Evolutionary conservation across 2,888 invertebrate genomes (phyloP).

Genomic region (Pammene aurita): DNA sequence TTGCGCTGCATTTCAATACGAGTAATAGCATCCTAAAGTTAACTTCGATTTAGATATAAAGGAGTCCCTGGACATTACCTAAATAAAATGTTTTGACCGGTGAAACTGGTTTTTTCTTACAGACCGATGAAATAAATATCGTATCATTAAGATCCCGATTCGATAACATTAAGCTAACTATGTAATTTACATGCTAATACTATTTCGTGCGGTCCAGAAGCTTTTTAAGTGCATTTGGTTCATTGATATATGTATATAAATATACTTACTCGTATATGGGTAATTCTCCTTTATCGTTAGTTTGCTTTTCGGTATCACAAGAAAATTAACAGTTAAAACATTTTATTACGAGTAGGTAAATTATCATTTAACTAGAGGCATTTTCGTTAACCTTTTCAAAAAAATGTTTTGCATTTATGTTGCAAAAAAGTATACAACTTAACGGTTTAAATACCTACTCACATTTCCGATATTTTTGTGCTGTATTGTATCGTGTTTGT

Average conservation of each 20-base stretch:
- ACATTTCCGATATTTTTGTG: too few relatives aligned
- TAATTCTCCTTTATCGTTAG: background rate
- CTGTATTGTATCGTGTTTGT: too few relatives aligned
- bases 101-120: background rate
- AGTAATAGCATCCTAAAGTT: background rate
- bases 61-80: background rate
- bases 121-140: conserved; percentile 1
- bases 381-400: too few relatives aligned
- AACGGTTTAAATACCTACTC: too few relatives aligned
- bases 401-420: too few relatives aligned
- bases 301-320: background rate
- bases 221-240: conserved; percentile 1
- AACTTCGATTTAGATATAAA: conserved; percentile 15
- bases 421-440: too few relatives aligned
- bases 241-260: background rate
- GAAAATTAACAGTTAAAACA: background rate
- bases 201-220: background rate
- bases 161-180: conserved; percentile 5
- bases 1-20: too few relatives aligned
- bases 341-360: too few relatives aligned
- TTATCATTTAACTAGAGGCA: too few relatives aligned
- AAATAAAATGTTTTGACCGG: background rate
- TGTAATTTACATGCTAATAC: conserved; percentile 1
- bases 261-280: background rate
- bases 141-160: conserved; percentile 1